Conservation (phyloP, 2,113 vertebrate genomes). For the Scalopus aquaticus region DNA sequence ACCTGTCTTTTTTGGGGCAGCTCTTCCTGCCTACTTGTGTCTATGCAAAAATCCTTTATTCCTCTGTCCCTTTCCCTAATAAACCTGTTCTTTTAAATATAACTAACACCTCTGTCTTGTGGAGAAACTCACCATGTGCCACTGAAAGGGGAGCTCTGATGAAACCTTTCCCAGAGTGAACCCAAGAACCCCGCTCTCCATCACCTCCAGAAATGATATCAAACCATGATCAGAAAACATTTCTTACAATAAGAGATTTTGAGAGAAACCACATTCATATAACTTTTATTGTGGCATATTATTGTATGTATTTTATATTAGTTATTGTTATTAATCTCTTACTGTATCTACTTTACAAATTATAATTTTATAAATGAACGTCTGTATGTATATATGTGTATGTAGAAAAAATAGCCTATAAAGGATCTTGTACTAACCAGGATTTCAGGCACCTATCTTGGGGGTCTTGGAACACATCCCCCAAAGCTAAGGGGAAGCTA, state of each 20-base stretch:
- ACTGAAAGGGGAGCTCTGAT: too few species aligned
- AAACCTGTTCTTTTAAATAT: too few species aligned
- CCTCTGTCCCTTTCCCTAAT: too few species aligned
- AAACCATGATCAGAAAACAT: background rate
- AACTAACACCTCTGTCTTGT: too few species aligned
- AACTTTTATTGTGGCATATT: background rate
- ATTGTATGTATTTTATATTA: background rate
- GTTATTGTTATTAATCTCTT: background rate
- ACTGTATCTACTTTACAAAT: background rate
- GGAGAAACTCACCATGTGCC: too few species aligned
- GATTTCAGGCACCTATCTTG: background rate
- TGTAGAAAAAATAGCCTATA: background rate
- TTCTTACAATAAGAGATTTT: background rate
- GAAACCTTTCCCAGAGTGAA: too few species aligned
- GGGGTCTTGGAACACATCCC: background rate
- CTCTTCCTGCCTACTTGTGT: too few species aligned
- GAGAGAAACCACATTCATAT: background rate
- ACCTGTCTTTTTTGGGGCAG: too few species aligned
- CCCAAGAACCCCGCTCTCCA: too few species aligned
- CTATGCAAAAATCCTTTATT: too few species aligned
- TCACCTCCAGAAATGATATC: too few species aligned
- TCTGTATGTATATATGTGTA: background rate
- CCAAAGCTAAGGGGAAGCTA: background rate
- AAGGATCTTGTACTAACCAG: background rate
- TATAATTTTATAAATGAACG: background rate